Evolutionary conservation across 1,140 invertebrate genomes (phyloP).

Genomic region (Megathymus violae): DNA sequence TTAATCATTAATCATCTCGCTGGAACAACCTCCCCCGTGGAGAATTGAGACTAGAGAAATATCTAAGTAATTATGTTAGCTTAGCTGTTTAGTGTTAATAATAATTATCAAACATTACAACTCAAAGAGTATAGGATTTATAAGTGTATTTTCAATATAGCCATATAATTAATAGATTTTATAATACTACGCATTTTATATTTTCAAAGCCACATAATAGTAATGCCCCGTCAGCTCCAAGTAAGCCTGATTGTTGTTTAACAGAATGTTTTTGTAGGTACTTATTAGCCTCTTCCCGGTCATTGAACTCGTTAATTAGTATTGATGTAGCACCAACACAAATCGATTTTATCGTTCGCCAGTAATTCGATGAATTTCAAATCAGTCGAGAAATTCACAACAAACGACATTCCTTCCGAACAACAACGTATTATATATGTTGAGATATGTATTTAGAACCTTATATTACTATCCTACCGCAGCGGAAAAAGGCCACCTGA

Average conservation of each 20-base stretch:
- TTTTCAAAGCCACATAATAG: too few relatives aligned
- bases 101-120: too few relatives aligned
- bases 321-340: constrained; percentile 50
- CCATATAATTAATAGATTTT: too few relatives aligned
- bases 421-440: constrained; percentile 12
- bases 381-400: constrained; percentile 49
- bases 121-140: too few relatives aligned
- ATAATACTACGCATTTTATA: too few relatives aligned
- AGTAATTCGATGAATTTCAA: constrained; percentile 49
- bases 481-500: constrained; percentile 22
- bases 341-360: constrained; percentile 50
- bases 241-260: constrained; percentile 15
- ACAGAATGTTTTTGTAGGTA: constrained; percentile 51
- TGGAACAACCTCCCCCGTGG: too few relatives aligned
- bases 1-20: constrained; percentile 1
- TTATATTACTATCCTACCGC: background rate
- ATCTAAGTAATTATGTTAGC: too few relatives aligned
- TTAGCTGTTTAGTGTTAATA: too few relatives aligned
- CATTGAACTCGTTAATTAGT: constrained; percentile 65
- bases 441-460: background rate
- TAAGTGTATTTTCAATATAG: too few relatives aligned
- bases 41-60: too few relatives aligned
- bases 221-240: constrained; percentile 22
- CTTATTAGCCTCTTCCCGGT: constrained; percentile 47
- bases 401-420: constrained; percentile 44